Evolutionary conservation across 2,113 vertebrate species (phyloP), one percentile per base, ranked within the genome.

Genomic region (Jaculus jaculus): DNA sequence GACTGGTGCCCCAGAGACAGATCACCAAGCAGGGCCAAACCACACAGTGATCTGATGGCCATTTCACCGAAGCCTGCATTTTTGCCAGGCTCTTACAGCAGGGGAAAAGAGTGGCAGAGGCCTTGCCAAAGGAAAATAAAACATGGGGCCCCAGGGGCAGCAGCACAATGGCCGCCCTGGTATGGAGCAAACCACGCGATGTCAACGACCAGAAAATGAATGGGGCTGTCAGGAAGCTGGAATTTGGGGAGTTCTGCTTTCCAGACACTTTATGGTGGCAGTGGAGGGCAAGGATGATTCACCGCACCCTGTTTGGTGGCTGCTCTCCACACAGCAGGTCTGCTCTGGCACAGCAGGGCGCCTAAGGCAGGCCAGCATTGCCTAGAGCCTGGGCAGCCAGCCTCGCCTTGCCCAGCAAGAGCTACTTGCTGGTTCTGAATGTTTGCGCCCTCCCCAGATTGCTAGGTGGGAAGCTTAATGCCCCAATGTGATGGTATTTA

Each of bases 151-250:
- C 87, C 84, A 18, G 84, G 94, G 92, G 90, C 89, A 69, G 87
- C 79, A 17, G 74, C 82, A 96, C 96, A 95, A 96, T 78, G 92
- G 71, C 72, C 58, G 86, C 34, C 0, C 90, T 54, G 82, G 88
- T 89, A 66, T 92, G 69, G 93, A 96, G 89, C 94, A 93, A 92
- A 89, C 68, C 47, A 47, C 32, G 78, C 15, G 0, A 61, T 85
- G 93, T 95, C 97, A 85, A 93, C 96, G 91, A 87, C 91, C 93
- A 83, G 95, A 93, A 89, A 84, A 96, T 94, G 94, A 95, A 96
- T 95, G 89, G 88, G 72, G 58, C 92, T 95, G 89, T 92, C 96
- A 83, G 16, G 74, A 74, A 87, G 84, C 81, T 96, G 93, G 95
- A 94, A 95, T 82, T 34, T 30, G 91, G 89, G 2, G 74, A 72